Percentiles rank a stretch among this genome's conserved stretches.
phyloP scores from a whole-genome alignment of 1,140 invertebrate genomes.

The Drosophila neocordata region DNA sequence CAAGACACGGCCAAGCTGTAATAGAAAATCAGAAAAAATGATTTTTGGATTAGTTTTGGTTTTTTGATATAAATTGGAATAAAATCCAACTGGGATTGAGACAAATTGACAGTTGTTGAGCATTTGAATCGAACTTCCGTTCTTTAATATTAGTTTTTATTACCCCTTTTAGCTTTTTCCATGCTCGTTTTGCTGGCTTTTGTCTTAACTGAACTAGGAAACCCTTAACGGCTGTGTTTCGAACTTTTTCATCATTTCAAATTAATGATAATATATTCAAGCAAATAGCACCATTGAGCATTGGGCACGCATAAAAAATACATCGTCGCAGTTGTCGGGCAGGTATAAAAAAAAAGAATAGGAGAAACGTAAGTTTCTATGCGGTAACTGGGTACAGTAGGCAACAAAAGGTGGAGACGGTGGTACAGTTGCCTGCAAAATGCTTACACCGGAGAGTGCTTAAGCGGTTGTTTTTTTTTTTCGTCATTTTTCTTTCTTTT shows the following conservation, averaged over 20 bases:
- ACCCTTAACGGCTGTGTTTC: constrained; percentile 5
- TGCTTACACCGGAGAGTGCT: constrained; percentile 40
- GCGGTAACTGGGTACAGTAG: not conserved
- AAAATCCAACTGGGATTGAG: constrained; percentile 5
- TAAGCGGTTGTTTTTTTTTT: constrained; percentile 25
- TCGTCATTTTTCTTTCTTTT: constrained; percentile 17
- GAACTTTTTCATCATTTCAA: constrained; percentile 53
- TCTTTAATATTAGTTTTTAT: constrained; percentile 38
- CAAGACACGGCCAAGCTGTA: constrained; percentile 86
- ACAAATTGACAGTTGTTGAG: constrained; percentile 20
- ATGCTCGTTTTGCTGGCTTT: not conserved
- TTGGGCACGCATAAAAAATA: constrained; percentile 52
- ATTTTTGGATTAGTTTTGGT: constrained; percentile 16
- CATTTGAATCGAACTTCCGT: not conserved
- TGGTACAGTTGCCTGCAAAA: constrained; percentile 15
- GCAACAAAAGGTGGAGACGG: constrained; percentile 23
- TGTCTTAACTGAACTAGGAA: constrained; percentile 6
- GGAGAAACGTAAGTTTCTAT: constrained; percentile 11
- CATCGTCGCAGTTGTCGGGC: constrained; percentile 14
- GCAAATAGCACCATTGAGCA: constrained; percentile 64
- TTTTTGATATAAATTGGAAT: not conserved
- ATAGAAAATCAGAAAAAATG: constrained; percentile 59
- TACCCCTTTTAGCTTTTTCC: constrained; percentile 12
- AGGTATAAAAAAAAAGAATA: constrained; percentile 17
- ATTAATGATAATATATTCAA: constrained; percentile 75